phyloP scores from a whole-genome alignment of 2,113 vertebrate genomes.

The Oreochromis aureus region DNA sequence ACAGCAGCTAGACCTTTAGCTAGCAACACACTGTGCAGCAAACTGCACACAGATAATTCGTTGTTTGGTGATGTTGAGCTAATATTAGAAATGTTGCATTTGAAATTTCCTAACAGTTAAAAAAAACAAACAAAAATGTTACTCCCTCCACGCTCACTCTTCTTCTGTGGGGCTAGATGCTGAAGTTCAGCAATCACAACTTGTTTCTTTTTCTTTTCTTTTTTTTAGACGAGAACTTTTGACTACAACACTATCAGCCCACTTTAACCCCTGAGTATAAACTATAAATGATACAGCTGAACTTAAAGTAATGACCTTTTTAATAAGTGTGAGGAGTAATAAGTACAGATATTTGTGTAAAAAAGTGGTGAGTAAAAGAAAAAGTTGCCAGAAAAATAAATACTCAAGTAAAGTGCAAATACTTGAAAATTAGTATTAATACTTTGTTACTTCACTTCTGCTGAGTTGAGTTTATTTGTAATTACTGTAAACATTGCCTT shows the following conservation, averaged over 20 bases:
- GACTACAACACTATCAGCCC: neutral
- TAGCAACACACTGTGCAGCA: neutral
- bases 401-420: neutral
- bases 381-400: neutral
- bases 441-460: too few relatives aligned
- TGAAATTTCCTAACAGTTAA: neutral
- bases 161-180: neutral
- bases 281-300: neutral
- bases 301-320: neutral
- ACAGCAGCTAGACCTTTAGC: neutral
- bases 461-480: neutral
- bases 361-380: neutral
- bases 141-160: neutral
- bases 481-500: neutral
- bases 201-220: neutral
- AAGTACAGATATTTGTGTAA: neutral
- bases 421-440: neutral
- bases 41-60: neutral
- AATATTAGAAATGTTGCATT: neutral
- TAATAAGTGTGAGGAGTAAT: neutral
- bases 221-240: neutral
- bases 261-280: neutral
- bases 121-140: neutral
- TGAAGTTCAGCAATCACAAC: neutral
- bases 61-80: neutral